Percentiles rank a stretch among this genome's conserved stretches.
Evolutionary conservation across 2,113 vertebrate species (phyloP).

Genomic region (Tiliqua scincoides): DNA sequence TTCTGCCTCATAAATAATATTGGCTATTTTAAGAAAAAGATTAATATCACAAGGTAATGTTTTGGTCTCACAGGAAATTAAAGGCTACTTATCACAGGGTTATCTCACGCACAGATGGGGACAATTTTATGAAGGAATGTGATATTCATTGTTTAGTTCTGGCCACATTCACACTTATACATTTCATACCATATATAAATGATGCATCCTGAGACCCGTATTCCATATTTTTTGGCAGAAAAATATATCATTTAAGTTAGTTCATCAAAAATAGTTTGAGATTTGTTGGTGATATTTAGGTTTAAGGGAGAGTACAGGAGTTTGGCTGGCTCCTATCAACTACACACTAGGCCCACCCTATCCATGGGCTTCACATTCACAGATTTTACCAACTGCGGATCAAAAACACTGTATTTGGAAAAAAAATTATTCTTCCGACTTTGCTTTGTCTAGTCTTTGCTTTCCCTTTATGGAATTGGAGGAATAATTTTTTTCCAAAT

Average conservation of each 20-base stretch:
- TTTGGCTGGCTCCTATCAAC: too few relatives aligned
- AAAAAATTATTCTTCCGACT: too few relatives aligned
- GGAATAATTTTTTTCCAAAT: too few relatives aligned
- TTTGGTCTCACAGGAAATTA: background rate
- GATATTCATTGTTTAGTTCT: background rate
- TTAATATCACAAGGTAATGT: background rate
- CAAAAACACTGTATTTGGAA: too few relatives aligned
- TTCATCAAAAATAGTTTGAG: background rate
- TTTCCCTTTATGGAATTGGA: too few relatives aligned
- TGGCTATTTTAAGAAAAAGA: background rate
- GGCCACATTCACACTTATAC: too few relatives aligned
- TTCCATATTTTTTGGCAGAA: background rate
- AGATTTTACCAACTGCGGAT: too few relatives aligned
- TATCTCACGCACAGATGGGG: background rate
- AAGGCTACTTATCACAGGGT: background rate
- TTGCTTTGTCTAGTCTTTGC: too few relatives aligned
- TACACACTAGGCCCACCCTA: too few relatives aligned
- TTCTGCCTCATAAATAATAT: background rate
- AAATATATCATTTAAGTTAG: background rate
- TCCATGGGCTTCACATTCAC: too few relatives aligned
- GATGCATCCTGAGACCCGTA: background rate
- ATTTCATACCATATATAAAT: background rate
- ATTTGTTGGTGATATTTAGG: background rate
- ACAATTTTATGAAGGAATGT: background rate
- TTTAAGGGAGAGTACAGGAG: background rate